Evolutionary conservation across 64 coral and sea anemone genomes (phyloP).

Genomic region (Hydrozoanthus tunicans): DNA sequence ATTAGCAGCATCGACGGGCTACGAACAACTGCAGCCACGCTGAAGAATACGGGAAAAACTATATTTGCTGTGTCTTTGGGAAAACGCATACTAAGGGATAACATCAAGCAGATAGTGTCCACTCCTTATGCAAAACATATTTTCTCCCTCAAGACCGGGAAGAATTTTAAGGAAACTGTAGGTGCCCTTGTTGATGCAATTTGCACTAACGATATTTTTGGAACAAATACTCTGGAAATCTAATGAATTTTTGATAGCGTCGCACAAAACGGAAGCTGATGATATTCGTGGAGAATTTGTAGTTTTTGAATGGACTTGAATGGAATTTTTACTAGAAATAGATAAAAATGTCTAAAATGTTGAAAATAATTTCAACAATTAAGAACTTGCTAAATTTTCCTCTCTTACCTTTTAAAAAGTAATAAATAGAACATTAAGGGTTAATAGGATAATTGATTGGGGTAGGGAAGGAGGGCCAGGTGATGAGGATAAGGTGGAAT

Average conservation of each 20-base stretch:
- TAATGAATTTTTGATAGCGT: neutral
- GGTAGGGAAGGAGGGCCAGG: no score
- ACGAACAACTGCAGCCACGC: neutral
- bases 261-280: no score
- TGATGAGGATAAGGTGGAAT: no score
- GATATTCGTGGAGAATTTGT: no score
- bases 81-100: neutral
- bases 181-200: constrained; percentile 2
- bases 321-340: no score
- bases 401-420: no score
- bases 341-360: no score
- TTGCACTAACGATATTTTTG: constrained; percentile 35
- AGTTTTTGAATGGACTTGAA: no score
- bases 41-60: constrained; percentile 40
- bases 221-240: constrained; percentile 1
- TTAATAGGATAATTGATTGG: no score
- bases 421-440: no score
- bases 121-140: constrained; percentile 12
- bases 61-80: constrained; percentile 29
- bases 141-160: neutral
- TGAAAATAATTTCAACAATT: no score
- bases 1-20: neutral
- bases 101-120: constrained; percentile 20
- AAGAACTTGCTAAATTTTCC: no score
- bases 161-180: neutral